A percentile compares a stretch with the other conserved stretches of the same genome.
Evolutionary conservation across 2,113 vertebrate genomes (phyloP).

Genomic region (Oncorhynchus mykiss): DNA sequence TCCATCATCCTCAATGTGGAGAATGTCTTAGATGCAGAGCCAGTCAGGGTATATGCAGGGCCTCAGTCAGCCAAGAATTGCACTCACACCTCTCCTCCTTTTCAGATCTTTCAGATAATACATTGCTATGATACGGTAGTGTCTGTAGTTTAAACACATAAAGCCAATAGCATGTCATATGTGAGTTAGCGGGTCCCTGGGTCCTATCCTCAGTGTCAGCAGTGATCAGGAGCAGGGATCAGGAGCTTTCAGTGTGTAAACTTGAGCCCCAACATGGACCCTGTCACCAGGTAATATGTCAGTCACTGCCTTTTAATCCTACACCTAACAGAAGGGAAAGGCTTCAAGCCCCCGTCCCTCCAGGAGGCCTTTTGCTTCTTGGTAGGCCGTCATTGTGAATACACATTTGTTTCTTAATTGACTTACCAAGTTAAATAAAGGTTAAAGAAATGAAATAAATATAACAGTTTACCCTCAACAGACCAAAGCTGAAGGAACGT

Average conservation of each 20-base stretch:
- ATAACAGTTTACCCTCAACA: constrained; percentile 17
- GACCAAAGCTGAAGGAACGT: constrained; percentile 12
- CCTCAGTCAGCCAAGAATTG: not conserved
- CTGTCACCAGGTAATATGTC: constrained; percentile 65
- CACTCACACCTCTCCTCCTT: constrained; percentile 46
- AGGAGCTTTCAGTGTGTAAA: constrained; percentile 37
- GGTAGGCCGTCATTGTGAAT: no score
- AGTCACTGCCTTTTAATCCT: constrained; percentile 32
- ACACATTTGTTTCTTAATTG: no score
- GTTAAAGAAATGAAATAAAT: no score
- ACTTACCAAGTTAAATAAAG: no score
- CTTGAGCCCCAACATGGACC: constrained; percentile 38
- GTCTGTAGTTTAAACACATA: constrained; percentile 47
- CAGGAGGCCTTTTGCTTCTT: no score
- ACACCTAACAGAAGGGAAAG: constrained; percentile 52
- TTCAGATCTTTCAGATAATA: constrained; percentile 56
- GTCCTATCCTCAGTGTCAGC: constrained; percentile 38
- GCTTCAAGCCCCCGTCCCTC: constrained; percentile 16
- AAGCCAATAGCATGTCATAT: constrained; percentile 56
- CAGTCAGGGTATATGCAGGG: not conserved
- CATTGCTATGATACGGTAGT: constrained; percentile 17
- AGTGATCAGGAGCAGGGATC: constrained; percentile 21
- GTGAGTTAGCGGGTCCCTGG: constrained; percentile 39
- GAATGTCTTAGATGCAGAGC: not conserved
- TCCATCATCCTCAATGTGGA: not conserved